Percentiles rank a stretch among this genome's conserved stretches.
Evolutionary conservation across 2,888 invertebrate species (phyloP).

Genomic region (Eumerus sabulonum): DNA sequence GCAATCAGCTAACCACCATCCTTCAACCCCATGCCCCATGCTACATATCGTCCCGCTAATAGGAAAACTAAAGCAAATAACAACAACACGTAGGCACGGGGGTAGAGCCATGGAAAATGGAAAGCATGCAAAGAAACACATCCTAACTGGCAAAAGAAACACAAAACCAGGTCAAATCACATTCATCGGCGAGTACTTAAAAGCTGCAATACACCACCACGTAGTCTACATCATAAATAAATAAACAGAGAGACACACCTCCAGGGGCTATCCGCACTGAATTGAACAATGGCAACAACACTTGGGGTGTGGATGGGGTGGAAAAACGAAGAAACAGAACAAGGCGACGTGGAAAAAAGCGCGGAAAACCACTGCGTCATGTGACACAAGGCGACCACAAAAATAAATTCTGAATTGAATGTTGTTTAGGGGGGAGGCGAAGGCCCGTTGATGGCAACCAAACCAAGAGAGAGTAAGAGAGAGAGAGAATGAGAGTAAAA

Average conservation of each 20-base stretch:
- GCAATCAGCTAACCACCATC: slow-evolving; percentile 36
- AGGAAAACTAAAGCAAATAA: slow-evolving; percentile 71
- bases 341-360: slow-evolving; percentile 37
- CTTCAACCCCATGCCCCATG: neutral
- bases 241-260: slow-evolving; percentile 63
- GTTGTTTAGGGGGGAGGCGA: slow-evolving; percentile 34
- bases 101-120: slow-evolving; percentile 68
- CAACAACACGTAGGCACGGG: too few relatives aligned
- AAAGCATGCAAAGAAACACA: slow-evolving; percentile 21
- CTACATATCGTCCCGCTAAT: slow-evolving; percentile 42
- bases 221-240: slow-evolving; percentile 66
- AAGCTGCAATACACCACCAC: slow-evolving; percentile 42
- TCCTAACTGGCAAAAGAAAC: slow-evolving; percentile 69
- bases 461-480: slow-evolving; percentile 30
- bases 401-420: slow-evolving; percentile 62
- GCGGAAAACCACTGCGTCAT: slow-evolving; percentile 65
- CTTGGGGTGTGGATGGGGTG: too few relatives aligned
- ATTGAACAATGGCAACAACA: slow-evolving; percentile 13
- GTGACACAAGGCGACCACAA: slow-evolving; percentile 64
- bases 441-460: neutral
- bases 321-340: slow-evolving; percentile 15
- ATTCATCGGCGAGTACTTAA: slow-evolving; percentile 50
- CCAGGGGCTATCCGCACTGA: slow-evolving; percentile 18
- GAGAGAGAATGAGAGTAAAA: slow-evolving; percentile 22
- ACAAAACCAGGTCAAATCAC: slow-evolving; percentile 66